phyloP scores from a whole-genome alignment of 2,888 invertebrate genomes.

The Arctia plantaginis region DNA sequence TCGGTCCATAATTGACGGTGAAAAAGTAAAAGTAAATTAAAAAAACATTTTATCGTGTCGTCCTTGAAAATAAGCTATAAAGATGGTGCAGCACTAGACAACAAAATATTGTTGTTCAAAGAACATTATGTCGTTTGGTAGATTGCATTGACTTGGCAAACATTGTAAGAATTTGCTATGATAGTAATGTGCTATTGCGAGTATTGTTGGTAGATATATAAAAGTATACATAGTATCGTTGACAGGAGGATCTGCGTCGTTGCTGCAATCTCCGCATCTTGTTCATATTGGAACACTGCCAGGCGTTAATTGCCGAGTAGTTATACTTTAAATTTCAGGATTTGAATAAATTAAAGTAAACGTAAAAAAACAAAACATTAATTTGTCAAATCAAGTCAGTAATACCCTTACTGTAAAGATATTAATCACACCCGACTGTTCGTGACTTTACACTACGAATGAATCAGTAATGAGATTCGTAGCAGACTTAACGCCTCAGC shows the following conservation, averaged over 20 bases:
- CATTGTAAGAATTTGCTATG: constrained; percentile 29
- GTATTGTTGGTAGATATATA: constrained; percentile 10
- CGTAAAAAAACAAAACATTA: constrained; percentile 13
- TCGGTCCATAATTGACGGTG: too few relatives aligned
- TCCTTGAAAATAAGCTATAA: constrained; percentile 22
- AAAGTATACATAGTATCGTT: constrained; percentile 32
- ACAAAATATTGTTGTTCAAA: constrained; percentile 27
- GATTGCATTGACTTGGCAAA: constrained; percentile 23
- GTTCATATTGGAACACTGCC: constrained; percentile 71
- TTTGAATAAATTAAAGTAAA: constrained; percentile 31
- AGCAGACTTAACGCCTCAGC: not conserved
- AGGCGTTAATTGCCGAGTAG: constrained; percentile 76
- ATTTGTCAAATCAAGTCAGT: not conserved
- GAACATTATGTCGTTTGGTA: not conserved
- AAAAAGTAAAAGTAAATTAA: too few relatives aligned
- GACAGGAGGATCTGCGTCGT: constrained; percentile 61
- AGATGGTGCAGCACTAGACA: constrained; percentile 25
- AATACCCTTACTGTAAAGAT: not conserved
- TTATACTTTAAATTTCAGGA: constrained; percentile 71
- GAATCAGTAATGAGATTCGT: not conserved
- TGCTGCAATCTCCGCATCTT: constrained; percentile 59
- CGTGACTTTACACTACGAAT: not conserved
- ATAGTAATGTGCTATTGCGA: constrained; percentile 30
- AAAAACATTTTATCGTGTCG: not conserved
- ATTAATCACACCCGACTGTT: not conserved